phyloP scores from a whole-genome alignment of 2,888 invertebrate species.

The Sinohyriopsis cumingii region DNA sequence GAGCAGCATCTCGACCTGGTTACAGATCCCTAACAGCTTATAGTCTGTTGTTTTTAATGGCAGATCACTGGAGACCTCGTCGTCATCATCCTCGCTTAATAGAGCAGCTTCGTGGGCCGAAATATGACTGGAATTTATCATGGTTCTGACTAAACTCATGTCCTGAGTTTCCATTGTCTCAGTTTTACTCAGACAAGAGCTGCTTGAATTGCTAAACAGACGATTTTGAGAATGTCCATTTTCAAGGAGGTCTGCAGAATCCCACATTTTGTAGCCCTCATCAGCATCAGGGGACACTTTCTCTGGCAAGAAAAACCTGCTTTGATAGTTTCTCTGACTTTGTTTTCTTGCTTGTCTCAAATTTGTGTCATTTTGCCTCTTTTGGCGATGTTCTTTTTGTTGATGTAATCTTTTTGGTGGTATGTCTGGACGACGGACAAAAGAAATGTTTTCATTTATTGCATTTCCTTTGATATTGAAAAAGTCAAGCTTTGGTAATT shows the following conservation, averaged over 20 bases:
- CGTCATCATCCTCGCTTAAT: constrained; percentile 19
- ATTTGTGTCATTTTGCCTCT: constrained; percentile 5
- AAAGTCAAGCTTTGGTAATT: constrained; percentile 60
- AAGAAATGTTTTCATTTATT: constrained; percentile 24
- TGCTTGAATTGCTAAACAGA: constrained; percentile 30
- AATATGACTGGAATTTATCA: constrained; percentile 8
- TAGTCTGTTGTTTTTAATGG: constrained; percentile 50
- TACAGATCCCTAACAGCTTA: constrained; percentile 64
- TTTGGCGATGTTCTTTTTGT: constrained; percentile 12
- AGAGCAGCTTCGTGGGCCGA: constrained; percentile 27
- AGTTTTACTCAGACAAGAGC: constrained; percentile 18
- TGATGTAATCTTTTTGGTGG: constrained; percentile 12
- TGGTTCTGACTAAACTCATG: neutral
- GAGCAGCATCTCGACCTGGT: constrained; percentile 64
- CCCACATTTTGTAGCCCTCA: constrained; percentile 34
- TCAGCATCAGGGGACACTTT: constrained; percentile 1
- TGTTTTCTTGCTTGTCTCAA: constrained; percentile 8
- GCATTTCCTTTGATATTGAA: constrained; percentile 66
- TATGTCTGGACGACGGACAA: constrained; percentile 31
- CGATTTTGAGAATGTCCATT: constrained; percentile 42
- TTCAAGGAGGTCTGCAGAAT: constrained; percentile 42
- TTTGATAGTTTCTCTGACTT: constrained; percentile 6
- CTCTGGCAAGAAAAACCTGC: constrained; percentile 10
- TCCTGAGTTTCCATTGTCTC: neutral
- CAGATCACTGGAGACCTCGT: constrained; percentile 5